Evolutionary conservation across 2,797 vertebrate genomes (phyloP).

Genomic region (Potorous gilbertii): DNA sequence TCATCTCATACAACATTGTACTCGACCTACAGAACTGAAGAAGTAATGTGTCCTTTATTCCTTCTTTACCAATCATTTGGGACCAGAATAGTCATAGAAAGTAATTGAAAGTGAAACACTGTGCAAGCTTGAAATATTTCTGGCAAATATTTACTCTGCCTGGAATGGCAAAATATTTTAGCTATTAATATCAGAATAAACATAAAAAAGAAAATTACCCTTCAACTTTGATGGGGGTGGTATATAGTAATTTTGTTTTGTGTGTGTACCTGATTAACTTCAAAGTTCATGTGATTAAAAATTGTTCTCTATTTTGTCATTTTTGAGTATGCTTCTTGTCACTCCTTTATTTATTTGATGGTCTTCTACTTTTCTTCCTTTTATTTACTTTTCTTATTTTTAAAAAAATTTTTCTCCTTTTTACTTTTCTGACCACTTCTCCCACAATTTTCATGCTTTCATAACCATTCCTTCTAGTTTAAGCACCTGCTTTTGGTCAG

Average conservation of each 20-base stretch:
- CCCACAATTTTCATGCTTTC: too few species aligned
- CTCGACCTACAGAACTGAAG: constrained; percentile 20
- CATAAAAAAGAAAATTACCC: constrained; percentile 17
- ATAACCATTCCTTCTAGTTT: too few species aligned
- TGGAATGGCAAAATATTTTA: constrained; percentile 44
- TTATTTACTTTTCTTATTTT: too few species aligned
- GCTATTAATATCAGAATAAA: constrained; percentile 9
- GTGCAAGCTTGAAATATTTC: constrained; percentile 69
- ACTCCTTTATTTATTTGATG: too few species aligned
- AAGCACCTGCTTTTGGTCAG: too few species aligned
- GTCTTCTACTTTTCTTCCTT: too few species aligned
- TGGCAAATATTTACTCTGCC: constrained; percentile 61
- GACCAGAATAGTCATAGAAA: constrained; percentile 58
- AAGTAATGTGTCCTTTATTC: constrained; percentile 45
- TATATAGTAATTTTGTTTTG: neutral
- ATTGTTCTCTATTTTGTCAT: too few species aligned
- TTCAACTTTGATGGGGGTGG: neutral
- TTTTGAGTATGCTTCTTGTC: too few species aligned
- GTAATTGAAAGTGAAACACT: constrained; percentile 56
- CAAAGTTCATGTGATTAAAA: neutral
- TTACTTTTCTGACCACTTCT: too few species aligned
- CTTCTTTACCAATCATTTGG: constrained; percentile 54
- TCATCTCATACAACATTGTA: neutral
- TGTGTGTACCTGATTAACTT: neutral
- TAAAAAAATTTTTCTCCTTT: too few species aligned